Conservation (phyloP, 2,113 vertebrate species). For the Datnioides undecimradiatus region DNA sequence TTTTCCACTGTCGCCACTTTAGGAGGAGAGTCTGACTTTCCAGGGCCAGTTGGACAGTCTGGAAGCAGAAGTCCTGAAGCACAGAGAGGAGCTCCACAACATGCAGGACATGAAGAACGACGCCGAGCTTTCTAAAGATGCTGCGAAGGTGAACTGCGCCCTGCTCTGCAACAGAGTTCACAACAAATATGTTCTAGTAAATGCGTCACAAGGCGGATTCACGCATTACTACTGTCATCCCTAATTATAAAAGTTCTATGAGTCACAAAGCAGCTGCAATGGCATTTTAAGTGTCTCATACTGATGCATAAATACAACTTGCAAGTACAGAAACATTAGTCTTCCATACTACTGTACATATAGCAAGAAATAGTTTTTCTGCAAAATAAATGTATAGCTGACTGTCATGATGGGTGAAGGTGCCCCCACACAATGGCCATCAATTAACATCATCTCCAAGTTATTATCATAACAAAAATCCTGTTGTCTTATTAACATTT, state of each 20-base stretch:
- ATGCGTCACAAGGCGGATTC: not conserved
- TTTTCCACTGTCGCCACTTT: not conserved
- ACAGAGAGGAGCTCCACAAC: slow-evolving; percentile 81
- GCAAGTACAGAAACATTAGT: not conserved
- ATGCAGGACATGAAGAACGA: slow-evolving; percentile 83
- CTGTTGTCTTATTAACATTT: not conserved
- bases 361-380: not conserved
- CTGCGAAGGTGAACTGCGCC: slow-evolving; percentile 82
- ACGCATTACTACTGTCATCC: not conserved
- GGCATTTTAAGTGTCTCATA: not conserved
- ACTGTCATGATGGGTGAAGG: not conserved
- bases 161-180: not conserved
- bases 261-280: not conserved
- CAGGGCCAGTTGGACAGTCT: slow-evolving; percentile 84
- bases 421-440: not conserved
- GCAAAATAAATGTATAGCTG: not conserved
- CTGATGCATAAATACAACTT: not conserved
- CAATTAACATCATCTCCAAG: not conserved
- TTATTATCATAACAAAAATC: not conserved
- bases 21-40: slow-evolving; percentile 89
- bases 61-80: slow-evolving; percentile 84
- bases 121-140: slow-evolving; percentile 83
- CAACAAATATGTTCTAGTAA: not conserved
- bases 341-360: not conserved
- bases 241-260: not conserved